A percentile compares a stretch with the other conserved stretches of the same genome.
phyloP scores from a whole-genome alignment of 2,797 vertebrate species.

The Todus mexicanus region DNA sequence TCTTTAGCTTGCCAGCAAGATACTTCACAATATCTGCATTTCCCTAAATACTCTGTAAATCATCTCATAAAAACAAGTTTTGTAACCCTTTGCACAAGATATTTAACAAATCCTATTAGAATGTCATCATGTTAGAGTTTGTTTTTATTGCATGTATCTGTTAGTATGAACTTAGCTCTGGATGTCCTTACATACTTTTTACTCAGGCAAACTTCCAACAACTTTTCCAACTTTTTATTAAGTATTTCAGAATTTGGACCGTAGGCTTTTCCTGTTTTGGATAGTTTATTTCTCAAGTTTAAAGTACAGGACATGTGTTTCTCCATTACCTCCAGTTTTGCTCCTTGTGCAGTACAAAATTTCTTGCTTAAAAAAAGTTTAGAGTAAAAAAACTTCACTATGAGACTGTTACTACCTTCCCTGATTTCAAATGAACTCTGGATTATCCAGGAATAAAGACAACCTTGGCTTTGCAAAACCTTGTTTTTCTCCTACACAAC shows the following conservation, averaged over 20 bases:
- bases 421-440: neutral
- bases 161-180: neutral
- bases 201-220: neutral
- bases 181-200: neutral
- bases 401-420: neutral
- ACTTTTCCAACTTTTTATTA: neutral
- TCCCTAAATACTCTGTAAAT: constrained; percentile 3
- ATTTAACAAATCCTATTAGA: constrained; percentile 31
- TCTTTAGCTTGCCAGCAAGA: constrained; percentile 12
- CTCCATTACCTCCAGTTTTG: neutral
- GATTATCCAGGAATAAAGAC: neutral
- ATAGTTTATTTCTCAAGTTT: neutral
- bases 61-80: constrained; percentile 13
- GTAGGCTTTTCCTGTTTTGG: neutral
- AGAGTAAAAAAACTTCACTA: neutral
- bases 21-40: neutral
- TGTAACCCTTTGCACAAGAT: constrained; percentile 19
- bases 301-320: neutral
- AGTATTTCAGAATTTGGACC: neutral
- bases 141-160: constrained; percentile 5
- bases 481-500: neutral
- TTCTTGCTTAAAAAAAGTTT: neutral
- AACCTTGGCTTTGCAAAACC: neutral
- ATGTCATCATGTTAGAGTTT: neutral
- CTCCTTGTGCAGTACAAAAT: neutral